These are phyloP conservation scores for Lumbricus terrestris DNA, from an alignment of 2,888 invertebrate genomes.

Conservation along the genomic window DNA sequence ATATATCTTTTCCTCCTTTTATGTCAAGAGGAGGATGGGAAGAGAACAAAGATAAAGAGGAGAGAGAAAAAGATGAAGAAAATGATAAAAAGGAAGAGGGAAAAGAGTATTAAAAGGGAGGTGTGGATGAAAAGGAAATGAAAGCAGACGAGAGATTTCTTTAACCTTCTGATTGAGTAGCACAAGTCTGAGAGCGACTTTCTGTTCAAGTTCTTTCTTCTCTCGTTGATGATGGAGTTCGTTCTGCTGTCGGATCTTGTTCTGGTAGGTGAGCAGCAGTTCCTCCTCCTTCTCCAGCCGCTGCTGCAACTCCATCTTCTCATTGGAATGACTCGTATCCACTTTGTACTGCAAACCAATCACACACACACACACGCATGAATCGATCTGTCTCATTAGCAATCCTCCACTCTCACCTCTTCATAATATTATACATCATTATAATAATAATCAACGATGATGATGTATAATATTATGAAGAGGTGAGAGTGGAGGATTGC, in stretches of 20 bases:
- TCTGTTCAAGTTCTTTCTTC: conserved; percentile 67
- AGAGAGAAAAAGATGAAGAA: too few species aligned
- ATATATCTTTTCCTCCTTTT: too few species aligned
- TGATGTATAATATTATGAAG: neutral
- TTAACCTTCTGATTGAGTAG: conserved; percentile 27
- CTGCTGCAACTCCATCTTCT: conserved; percentile 14
- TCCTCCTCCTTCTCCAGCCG: neutral
- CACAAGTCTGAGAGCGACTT: conserved; percentile 34
- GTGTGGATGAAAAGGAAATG: neutral
- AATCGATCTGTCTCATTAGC: neutral
- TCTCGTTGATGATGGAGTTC: conserved; percentile 75
- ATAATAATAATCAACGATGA: too few species aligned
- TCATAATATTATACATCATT: neutral
- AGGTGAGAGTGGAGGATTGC: neutral
- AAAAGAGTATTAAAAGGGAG: neutral
- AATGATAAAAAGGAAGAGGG: neutral
- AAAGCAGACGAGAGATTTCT: neutral
- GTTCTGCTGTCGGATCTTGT: conserved; percentile 84
- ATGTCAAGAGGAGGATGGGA: too few species aligned
- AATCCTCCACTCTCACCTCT: neutral
- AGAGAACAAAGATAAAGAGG: too few species aligned
- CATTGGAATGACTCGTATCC: neutral
- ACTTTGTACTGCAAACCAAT: conserved; percentile 5
- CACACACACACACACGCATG: neutral
- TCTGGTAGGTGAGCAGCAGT: conserved; percentile 11